Conservation (phyloP, 2,888 invertebrate species). For the Junonia oenone region DNA sequence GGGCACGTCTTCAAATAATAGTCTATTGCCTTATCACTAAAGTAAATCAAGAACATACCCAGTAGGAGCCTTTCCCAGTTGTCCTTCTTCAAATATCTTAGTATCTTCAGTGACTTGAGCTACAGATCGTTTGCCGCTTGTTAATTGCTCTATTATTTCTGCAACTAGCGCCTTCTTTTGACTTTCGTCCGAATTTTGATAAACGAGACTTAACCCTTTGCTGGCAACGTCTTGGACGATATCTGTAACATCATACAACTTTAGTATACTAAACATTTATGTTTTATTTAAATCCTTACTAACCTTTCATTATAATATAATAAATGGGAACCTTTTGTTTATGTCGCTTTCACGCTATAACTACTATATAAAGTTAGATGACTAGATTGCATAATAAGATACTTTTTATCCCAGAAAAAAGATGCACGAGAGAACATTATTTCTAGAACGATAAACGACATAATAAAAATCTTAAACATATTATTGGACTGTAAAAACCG, state of each 20-base stretch:
- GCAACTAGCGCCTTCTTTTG: slow-evolving; percentile 86
- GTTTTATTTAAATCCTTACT: no score
- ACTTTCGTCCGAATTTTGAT: slow-evolving; percentile 87
- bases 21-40: no score
- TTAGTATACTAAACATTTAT: no score
- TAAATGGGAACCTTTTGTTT: no score
- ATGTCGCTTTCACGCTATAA: no score
- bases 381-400: no score
- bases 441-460: not conserved
- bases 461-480: not conserved
- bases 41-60: slow-evolving; percentile 79
- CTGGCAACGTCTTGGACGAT: slow-evolving; percentile 96
- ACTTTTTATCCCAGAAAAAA: no score
- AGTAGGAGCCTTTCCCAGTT: slow-evolving; percentile 90
- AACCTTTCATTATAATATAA: no score
- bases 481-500: no score
- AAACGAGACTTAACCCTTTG: slow-evolving; percentile 93
- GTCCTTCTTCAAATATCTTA: slow-evolving; percentile 92
- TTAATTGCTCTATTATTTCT: slow-evolving; percentile 89
- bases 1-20: no score
- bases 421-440: not conserved
- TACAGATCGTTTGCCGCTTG: slow-evolving; percentile 86
- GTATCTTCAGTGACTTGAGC: slow-evolving; percentile 89
- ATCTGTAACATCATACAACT: slow-evolving; percentile 75
- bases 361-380: no score